Conservation (phyloP, 1,140 invertebrate species). For the Ostrea denselamellosa region DNA sequence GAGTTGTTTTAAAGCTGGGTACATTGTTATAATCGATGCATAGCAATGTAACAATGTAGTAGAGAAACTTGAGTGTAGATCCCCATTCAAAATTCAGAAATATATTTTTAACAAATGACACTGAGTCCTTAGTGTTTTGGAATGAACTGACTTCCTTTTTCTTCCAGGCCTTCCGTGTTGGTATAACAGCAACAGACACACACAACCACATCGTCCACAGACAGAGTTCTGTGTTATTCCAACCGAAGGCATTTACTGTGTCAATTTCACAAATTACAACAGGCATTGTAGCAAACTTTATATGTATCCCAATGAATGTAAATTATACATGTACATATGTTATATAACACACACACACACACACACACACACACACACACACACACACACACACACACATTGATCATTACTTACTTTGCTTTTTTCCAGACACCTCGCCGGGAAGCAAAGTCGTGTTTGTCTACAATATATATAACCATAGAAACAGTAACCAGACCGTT, state of each 20-base stretch:
- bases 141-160: too few relatives aligned
- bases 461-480: neutral
- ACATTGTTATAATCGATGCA: too few relatives aligned
- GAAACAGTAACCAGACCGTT: neutral
- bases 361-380: too few relatives aligned
- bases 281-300: neutral
- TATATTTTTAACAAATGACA: neutral
- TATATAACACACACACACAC: too few relatives aligned
- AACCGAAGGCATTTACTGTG: neutral
- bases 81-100: too few relatives aligned
- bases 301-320: too few relatives aligned
- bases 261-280: neutral
- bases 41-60: too few relatives aligned
- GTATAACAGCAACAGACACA: slow-evolving; percentile 14
- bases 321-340: too few relatives aligned
- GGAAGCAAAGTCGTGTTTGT: neutral
- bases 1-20: neutral
- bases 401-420: neutral
- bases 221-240: neutral
- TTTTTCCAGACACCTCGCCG: neutral
- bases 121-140: neutral
- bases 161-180: slow-evolving; percentile 40
- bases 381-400: too few relatives aligned
- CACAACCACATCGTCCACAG: neutral
- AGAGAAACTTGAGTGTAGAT: too few relatives aligned